phyloP scores from a whole-genome alignment of 2,797 vertebrate species.

The Molossus alvarezi region DNA sequence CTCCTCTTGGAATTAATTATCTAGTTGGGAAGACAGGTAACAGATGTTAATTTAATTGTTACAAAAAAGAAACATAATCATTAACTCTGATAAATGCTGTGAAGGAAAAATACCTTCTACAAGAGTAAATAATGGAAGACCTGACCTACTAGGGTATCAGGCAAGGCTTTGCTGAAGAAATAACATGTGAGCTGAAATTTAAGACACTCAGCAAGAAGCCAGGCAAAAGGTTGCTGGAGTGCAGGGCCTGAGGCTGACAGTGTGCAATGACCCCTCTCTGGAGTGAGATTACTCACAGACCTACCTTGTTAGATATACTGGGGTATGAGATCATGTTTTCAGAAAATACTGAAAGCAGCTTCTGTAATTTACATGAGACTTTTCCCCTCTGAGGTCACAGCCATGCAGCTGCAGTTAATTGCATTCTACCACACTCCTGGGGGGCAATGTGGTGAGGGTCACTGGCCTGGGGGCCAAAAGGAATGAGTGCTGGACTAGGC shows the following conservation, averaged over 20 bases:
- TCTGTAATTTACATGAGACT: background rate
- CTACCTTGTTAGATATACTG: background rate
- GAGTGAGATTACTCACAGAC: constrained; percentile 15
- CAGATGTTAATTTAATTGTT: background rate
- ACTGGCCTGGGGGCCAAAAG: background rate
- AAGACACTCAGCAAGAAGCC: background rate
- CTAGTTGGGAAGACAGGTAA: background rate
- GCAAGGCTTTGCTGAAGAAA: background rate
- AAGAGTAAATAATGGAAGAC: background rate
- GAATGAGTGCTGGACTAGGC: background rate
- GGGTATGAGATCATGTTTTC: background rate
- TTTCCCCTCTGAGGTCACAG: constrained; percentile 20
- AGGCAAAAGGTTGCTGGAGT: background rate
- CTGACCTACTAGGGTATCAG: background rate
- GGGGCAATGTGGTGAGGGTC: background rate
- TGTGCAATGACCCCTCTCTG: background rate
- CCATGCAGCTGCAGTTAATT: background rate
- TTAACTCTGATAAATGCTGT: background rate
- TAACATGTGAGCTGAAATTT: background rate
- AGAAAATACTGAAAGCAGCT: background rate
- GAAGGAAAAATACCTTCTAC: background rate
- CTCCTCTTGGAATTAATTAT: background rate
- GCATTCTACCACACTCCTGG: background rate
- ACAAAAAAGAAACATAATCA: background rate
- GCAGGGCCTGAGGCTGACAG: background rate